A percentile compares a stretch with the other conserved stretches of the same genome.
Evolutionary conservation across 1,140 invertebrate genomes (phyloP).

Genomic region (Euglossa dilemma): DNA sequence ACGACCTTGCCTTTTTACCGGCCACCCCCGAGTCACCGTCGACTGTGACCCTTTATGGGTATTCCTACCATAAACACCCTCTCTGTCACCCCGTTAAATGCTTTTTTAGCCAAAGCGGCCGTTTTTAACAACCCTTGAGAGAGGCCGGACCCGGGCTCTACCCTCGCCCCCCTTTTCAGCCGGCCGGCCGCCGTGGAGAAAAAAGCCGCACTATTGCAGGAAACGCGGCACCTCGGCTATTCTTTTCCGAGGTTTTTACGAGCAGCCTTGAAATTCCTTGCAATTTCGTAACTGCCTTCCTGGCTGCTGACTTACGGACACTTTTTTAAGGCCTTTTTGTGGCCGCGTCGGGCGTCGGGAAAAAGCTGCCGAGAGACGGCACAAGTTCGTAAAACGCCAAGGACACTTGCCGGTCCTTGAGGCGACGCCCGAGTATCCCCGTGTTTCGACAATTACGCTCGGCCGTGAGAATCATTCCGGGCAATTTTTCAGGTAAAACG

Average conservation of each 20-base stretch:
- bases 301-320: slow-evolving; percentile 62
- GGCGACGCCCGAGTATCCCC: background rate
- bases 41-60: slow-evolving; percentile 54
- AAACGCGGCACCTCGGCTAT: slow-evolving; percentile 71
- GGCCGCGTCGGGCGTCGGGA: slow-evolving; percentile 9
- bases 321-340: slow-evolving; percentile 69
- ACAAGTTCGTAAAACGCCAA: slow-evolving; percentile 28
- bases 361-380: background rate
- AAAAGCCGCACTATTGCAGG: slow-evolving; percentile 79
- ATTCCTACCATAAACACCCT: slow-evolving; percentile 72
- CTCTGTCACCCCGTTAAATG: slow-evolving; percentile 76
- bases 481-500: slow-evolving; percentile 45
- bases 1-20: slow-evolving; percentile 50
- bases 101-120: slow-evolving; percentile 69
- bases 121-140: slow-evolving; percentile 79
- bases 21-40: slow-evolving; percentile 15
- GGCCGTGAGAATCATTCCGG: slow-evolving; percentile 29
- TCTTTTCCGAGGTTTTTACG: slow-evolving; percentile 72
- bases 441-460: slow-evolving; percentile 35
- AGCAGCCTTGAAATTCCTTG: slow-evolving; percentile 77
- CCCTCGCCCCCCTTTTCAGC: slow-evolving; percentile 26
- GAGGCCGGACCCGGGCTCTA: slow-evolving; percentile 40
- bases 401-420: slow-evolving; percentile 53
- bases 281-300: slow-evolving; percentile 71
- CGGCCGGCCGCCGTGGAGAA: slow-evolving; percentile 53